phyloP scores from a whole-genome alignment of 2,113 vertebrate genomes.

The Rissa tridactyla region DNA sequence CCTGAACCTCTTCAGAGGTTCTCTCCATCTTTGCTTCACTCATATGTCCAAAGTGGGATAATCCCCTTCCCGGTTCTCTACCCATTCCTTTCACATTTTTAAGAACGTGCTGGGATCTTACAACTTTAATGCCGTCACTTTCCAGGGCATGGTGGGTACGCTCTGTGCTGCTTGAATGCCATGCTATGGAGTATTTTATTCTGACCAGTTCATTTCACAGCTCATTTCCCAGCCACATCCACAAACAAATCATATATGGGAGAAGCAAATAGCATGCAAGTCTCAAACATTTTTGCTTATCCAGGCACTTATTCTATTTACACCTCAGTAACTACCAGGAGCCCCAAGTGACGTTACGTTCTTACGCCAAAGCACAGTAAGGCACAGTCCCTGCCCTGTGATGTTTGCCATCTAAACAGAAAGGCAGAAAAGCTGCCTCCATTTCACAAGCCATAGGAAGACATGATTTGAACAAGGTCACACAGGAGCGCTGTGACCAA shows the following conservation, averaged over 20 bases:
- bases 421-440: background rate
- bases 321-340: background rate
- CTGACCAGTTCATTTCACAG: constrained; percentile 1
- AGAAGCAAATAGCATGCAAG: background rate
- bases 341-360: background rate
- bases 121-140: background rate
- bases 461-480: background rate
- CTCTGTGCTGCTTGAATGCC: background rate
- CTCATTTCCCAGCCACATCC: background rate
- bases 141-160: background rate
- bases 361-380: background rate
- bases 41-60: background rate
- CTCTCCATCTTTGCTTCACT: background rate
- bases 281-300: background rate
- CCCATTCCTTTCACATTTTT: background rate
- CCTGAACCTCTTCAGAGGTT: background rate
- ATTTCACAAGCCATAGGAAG: background rate
- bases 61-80: accelerated
- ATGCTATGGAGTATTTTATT: background rate
- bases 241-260: background rate
- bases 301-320: background rate
- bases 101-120: background rate
- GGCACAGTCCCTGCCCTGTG: background rate
- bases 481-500: accelerated
- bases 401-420: background rate